Conservation (phyloP, 1,140 invertebrate species). For the Drosophila erecta region DNA sequence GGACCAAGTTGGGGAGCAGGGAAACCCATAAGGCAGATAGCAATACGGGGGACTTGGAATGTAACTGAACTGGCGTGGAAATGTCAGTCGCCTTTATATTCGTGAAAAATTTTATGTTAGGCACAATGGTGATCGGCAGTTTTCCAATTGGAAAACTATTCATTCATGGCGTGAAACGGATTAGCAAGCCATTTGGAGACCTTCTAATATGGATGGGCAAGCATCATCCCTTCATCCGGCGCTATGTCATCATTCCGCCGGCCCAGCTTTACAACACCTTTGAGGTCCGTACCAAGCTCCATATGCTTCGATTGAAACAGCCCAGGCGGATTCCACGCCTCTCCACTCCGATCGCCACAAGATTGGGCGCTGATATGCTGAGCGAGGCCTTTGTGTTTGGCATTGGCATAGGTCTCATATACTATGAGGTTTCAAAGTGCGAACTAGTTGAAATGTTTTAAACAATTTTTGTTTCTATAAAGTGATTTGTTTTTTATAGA, state of each 20-base stretch:
- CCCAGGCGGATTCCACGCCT: slow-evolving; percentile 40
- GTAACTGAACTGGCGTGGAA: not conserved
- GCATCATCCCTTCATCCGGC: slow-evolving; percentile 19
- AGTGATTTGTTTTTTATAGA: not conserved
- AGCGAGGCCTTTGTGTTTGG: slow-evolving; percentile 44
- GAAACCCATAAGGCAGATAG: not conserved
- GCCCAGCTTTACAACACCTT: slow-evolving; percentile 47
- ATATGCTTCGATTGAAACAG: slow-evolving; percentile 46
- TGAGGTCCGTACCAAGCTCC: slow-evolving; percentile 51
- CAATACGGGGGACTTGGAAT: not conserved
- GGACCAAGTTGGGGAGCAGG: not conserved
- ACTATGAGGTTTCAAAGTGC: slow-evolving; percentile 39
- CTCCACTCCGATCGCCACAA: slow-evolving; percentile 20
- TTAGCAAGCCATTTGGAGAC: slow-evolving; percentile 33
- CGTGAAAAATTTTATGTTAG: slow-evolving; percentile 22
- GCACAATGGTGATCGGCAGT: slow-evolving; percentile 44
- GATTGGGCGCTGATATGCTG: slow-evolving; percentile 42
- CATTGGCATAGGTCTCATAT: slow-evolving; percentile 28
- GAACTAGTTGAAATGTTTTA: not conserved
- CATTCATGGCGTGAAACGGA: slow-evolving; percentile 31
- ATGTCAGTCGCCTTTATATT: not conserved
- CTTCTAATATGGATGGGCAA: slow-evolving; percentile 26
- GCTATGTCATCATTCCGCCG: slow-evolving; percentile 30
- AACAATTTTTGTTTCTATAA: not conserved
- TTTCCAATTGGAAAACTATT: slow-evolving; percentile 56